phyloP scores from a whole-genome alignment of 2,113 vertebrate species.

The Geococcyx californianus region DNA sequence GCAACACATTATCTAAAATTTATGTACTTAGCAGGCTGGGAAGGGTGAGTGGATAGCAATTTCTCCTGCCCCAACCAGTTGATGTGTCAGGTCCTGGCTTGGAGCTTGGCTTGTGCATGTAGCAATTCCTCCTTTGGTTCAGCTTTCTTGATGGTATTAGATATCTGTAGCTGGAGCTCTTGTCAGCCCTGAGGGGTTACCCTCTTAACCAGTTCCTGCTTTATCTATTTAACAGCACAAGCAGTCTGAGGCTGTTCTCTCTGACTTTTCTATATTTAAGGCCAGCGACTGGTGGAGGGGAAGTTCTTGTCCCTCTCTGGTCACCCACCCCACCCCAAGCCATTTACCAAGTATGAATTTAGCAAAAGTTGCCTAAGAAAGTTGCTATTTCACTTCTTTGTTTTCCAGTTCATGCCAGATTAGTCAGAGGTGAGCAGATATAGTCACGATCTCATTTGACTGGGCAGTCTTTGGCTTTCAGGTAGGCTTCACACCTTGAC shows the following conservation, averaged over 20 bases:
- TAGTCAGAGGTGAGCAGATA: not conserved
- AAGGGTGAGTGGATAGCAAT: not conserved
- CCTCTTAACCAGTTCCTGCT: not conserved
- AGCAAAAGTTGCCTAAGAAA: not conserved
- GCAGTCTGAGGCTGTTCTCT: not conserved
- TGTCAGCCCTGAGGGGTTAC: not conserved
- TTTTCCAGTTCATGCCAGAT: not conserved
- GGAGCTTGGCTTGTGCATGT: not conserved
- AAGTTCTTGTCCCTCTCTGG: rapidly evolving
- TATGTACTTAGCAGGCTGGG: not conserved
- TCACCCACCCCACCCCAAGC: not conserved
- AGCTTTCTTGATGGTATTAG: not conserved
- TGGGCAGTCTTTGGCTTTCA: not conserved
- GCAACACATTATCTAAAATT: not conserved
- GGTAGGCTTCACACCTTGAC: not conserved
- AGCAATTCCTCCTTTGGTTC: not conserved
- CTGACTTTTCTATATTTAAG: not conserved
- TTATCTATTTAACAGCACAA: not conserved
- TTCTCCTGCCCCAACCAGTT: not conserved
- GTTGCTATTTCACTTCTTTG: not conserved
- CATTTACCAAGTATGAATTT: not conserved
- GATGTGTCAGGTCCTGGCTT: not conserved
- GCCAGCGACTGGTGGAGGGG: not conserved
- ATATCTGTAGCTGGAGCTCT: not conserved
- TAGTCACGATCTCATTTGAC: not conserved